A percentile compares a stretch with the other conserved stretches of the same genome.
Evolutionary conservation across 2,797 vertebrate species (phyloP).

Genomic region (Xenentodon cancila): DNA sequence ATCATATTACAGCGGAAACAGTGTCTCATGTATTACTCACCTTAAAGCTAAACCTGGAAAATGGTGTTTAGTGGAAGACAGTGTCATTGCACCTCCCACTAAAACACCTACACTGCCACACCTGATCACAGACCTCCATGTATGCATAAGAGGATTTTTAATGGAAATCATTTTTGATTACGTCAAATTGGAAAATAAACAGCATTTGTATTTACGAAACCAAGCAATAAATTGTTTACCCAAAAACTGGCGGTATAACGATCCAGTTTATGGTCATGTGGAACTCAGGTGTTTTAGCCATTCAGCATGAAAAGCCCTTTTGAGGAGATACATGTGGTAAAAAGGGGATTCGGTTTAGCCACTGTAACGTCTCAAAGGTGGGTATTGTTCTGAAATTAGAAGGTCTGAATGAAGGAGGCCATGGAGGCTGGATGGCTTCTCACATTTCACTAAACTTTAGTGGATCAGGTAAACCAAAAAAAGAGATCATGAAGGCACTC

Average conservation of each 20-base stretch:
- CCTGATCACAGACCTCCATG: not conserved
- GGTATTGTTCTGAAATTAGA: constrained; percentile 69
- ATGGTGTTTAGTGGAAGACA: no score
- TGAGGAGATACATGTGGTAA: constrained; percentile 60
- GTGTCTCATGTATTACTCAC: no score
- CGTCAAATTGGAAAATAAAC: not conserved
- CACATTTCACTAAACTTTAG: constrained; percentile 47
- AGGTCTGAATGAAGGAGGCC: constrained; percentile 39
- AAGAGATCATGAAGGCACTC: constrained; percentile 37
- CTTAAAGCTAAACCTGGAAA: no score
- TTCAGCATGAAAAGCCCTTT: constrained; percentile 73
- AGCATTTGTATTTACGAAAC: constrained; percentile 2
- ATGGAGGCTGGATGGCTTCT: constrained; percentile 44
- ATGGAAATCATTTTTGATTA: not conserved
- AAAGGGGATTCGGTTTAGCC: constrained; percentile 57
- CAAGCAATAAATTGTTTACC: constrained; percentile 15
- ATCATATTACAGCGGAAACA: no score
- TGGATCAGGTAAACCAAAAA: constrained; percentile 42
- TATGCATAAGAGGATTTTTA: constrained; percentile 21
- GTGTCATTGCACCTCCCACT: not conserved
- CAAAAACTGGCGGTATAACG: constrained; percentile 9
- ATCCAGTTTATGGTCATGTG: constrained; percentile 40
- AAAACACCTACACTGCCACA: constrained; percentile 1
- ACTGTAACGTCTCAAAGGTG: constrained; percentile 66
- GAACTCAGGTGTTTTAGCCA: constrained; percentile 32